Percentiles rank a stretch among this genome's conserved stretches.
phyloP scores from a whole-genome alignment of 2,888 invertebrate species.

The Osmoderma eremita region DNA sequence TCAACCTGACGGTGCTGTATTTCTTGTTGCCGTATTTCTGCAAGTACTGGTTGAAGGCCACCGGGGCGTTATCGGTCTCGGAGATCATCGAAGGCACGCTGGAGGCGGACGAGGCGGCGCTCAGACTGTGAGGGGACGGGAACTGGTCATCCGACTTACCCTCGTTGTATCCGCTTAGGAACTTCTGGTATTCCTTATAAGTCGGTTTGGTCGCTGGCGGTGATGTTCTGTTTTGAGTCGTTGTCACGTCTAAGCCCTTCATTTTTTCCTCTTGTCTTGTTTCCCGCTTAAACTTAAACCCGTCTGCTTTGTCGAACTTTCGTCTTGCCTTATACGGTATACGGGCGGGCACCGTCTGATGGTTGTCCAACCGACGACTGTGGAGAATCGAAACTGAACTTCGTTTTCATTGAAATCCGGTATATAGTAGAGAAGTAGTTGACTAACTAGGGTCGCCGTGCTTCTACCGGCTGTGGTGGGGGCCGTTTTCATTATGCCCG shows the following conservation, averaged over 20 bases:
- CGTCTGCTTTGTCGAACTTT: background rate
- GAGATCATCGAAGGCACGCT: constrained; percentile 38
- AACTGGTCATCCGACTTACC: constrained; percentile 46
- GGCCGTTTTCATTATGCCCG: background rate
- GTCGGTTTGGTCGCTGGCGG: constrained; percentile 42
- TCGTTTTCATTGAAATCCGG: constrained; percentile 37
- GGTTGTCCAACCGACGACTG: constrained; percentile 5
- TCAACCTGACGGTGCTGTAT: constrained; percentile 39
- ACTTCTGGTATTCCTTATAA: constrained; percentile 58
- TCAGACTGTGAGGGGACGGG: constrained; percentile 12
- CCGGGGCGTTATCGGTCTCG: constrained; percentile 32
- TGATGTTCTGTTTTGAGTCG: background rate
- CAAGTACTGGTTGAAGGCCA: constrained; percentile 56
- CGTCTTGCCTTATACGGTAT: constrained; percentile 29
- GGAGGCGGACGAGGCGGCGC: constrained; percentile 28
- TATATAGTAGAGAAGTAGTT: constrained; percentile 7
- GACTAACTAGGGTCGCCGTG: constrained; percentile 1
- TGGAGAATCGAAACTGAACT: constrained; percentile 20
- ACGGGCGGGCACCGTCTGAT: background rate
- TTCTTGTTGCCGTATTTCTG: constrained; percentile 55
- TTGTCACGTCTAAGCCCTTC: constrained; percentile 12
- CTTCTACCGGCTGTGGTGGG: constrained; percentile 10
- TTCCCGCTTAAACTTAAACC: background rate
- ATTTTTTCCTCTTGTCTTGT: background rate
- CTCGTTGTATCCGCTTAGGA: constrained; percentile 54